Conservation (phyloP, 2,888 invertebrate species). For the Microdon myrmicae region DNA sequence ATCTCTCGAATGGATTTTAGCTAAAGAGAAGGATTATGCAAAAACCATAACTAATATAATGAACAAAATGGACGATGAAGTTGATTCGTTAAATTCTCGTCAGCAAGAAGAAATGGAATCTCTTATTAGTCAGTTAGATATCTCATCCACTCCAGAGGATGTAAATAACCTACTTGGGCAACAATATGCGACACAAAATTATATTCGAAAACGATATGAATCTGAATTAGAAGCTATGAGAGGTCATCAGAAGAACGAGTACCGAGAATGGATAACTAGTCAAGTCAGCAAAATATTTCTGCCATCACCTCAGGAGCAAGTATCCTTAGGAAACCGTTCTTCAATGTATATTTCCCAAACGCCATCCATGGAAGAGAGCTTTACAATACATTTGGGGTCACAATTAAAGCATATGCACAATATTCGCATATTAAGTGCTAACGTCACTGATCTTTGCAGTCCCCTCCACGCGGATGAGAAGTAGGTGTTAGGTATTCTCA, state of each 20-base stretch:
- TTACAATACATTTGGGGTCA: constrained; percentile 96
- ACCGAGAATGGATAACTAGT: constrained; percentile 84
- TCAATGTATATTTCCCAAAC: constrained; percentile 67
- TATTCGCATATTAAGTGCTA: constrained; percentile 87
- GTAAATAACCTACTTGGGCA: constrained; percentile 85
- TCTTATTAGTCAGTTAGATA: constrained; percentile 81
- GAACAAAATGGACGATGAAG: constrained; percentile 78
- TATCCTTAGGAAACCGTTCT: constrained; percentile 65
- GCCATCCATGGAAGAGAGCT: constrained; percentile 86
- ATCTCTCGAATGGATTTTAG: constrained; percentile 86
- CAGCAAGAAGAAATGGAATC: constrained; percentile 91
- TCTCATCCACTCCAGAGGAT: constrained; percentile 75
- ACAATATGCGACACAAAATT: constrained; percentile 85
- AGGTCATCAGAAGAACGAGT: constrained; percentile 86
- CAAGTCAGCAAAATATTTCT: constrained; percentile 65
- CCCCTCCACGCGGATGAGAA: constrained; percentile 68
- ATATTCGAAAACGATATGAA: constrained; percentile 86
- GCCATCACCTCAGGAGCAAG: constrained; percentile 59
- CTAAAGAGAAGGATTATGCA: constrained; percentile 88
- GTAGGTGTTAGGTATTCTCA: constrained; percentile 24
- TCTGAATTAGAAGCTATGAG: constrained; percentile 86
- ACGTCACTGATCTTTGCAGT: constrained; percentile 83
- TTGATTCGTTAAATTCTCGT: constrained; percentile 76
- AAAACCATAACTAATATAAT: constrained; percentile 80
- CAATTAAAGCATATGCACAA: constrained; percentile 99